Conservation (phyloP, 2,797 vertebrate genomes). For the Typhlichthys eigenmanni region DNA sequence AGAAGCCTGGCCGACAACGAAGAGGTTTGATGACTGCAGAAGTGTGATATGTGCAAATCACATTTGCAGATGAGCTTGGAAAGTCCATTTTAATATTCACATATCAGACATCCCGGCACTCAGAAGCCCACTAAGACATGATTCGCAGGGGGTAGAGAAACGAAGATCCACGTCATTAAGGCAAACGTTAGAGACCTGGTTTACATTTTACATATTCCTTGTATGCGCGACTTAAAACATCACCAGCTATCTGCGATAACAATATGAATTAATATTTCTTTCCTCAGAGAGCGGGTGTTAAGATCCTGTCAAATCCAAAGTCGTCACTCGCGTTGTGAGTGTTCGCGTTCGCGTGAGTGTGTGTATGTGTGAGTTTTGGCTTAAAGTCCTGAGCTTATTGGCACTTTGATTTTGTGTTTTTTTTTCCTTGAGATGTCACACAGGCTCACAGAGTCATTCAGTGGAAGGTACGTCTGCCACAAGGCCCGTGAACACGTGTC, state of each 20-base stretch:
- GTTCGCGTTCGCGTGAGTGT: slow-evolving; percentile 53
- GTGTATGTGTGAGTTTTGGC: slow-evolving; percentile 29
- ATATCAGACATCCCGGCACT: slow-evolving; percentile 78
- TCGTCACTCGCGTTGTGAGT: slow-evolving; percentile 57
- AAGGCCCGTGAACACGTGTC: slow-evolving; percentile 73
- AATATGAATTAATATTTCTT: slow-evolving; percentile 75
- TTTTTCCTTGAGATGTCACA: slow-evolving; percentile 61
- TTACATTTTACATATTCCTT: slow-evolving; percentile 81
- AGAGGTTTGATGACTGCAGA: slow-evolving; percentile 81
- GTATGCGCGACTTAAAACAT: slow-evolving; percentile 81
- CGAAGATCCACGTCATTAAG: slow-evolving; percentile 79
- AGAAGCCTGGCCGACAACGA: slow-evolving; percentile 75
- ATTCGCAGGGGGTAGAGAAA: slow-evolving; percentile 65
- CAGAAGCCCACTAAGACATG: slow-evolving; percentile 78
- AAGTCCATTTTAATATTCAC: slow-evolving; percentile 86
- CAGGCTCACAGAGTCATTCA: slow-evolving; percentile 63
- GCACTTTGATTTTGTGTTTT: slow-evolving; percentile 66
- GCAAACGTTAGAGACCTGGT: slow-evolving; percentile 73
- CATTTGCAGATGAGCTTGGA: slow-evolving; percentile 85
- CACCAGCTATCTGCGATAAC: slow-evolving; percentile 79
- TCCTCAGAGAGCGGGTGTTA: slow-evolving; percentile 51
- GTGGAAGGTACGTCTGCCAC: slow-evolving; percentile 76
- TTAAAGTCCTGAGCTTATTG: slow-evolving; percentile 75
- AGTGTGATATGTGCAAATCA: slow-evolving; percentile 86
- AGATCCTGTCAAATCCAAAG: slow-evolving; percentile 79